Base-by-base conservation (phyloP, 2,888 invertebrate genomes). In the Incurvaria masculella region DNA sequence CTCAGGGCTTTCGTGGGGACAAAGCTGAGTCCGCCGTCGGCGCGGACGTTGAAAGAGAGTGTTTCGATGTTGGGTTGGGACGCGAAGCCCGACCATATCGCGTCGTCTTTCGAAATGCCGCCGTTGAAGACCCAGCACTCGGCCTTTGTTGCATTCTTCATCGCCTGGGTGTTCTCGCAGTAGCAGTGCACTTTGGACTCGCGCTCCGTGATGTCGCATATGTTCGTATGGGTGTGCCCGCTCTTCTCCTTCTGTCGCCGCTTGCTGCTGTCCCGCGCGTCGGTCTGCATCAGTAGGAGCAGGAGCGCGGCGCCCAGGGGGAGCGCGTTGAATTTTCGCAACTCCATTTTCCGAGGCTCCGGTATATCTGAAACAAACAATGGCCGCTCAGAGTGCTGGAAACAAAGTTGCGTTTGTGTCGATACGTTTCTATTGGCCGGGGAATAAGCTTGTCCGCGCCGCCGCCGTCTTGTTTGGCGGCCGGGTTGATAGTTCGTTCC, bases 81-180 rank as follows among this genome's bases (percentile, higher is more conserved):
- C 45, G 81, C 79, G 65, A 91, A 89, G 55, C 85, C 81, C 23
- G 81, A 79, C 91, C 91, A 91, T 50, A 88, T 70, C 18, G 82
- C 79, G 61, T 89, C 86, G 50, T 86, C 82, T 59, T 79, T 81
- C 42, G 84, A 80, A 58, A 88, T 81, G 18, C 85, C 85, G 46
- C 81, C 80, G 53, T 84, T 84, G 69, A 89, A 87, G 2, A 91
- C 83, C 84, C 87, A 85, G 62, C 92, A 93, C 68, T 88, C 88
- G 50, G 87, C 88, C 56, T 86, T 85, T 16, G 84, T 80, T 3
- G 87, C 88, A 60, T 82, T 72, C 57, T 76, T 76, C 51, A 75
- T 63, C 49, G 76, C 71, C 56, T 79, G 79, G 43, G 78, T 76
- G 52, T 76, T 76, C 58, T 85, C 81, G 62, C 89, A 89, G 60